Conservation (phyloP, 1,140 invertebrate species). For the Neuroterus valhalla region DNA sequence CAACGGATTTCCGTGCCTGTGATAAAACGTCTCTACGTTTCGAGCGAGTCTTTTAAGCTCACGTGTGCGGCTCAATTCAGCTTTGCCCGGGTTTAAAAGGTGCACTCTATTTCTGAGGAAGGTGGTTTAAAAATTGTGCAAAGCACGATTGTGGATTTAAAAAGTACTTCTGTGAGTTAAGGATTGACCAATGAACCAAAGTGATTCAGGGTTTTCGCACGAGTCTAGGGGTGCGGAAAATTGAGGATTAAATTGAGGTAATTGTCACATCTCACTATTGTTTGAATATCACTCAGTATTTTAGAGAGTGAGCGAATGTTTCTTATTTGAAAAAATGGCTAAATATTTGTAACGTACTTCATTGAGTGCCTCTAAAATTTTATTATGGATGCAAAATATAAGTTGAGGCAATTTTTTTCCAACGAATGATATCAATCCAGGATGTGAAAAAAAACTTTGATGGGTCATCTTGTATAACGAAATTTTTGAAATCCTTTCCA, state of each 20-base stretch:
- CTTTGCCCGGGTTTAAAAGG: constrained; percentile 1
- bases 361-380: no score
- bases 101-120: neutral
- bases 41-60: neutral
- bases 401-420: no score
- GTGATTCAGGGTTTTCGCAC: constrained; percentile 20
- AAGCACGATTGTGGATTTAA: neutral
- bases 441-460: no score
- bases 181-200: constrained; percentile 8
- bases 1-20: constrained; percentile 19
- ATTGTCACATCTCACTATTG: neutral
- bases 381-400: no score
- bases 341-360: no score
- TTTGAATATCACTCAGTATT: neutral
- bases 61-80: neutral
- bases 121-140: neutral
- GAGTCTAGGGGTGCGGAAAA: neutral
- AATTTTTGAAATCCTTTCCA: no score
- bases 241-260: constrained; percentile 27
- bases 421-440: no score
- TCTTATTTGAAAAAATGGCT: no score
- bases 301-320: no score
- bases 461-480: no score
- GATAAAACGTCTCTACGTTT: constrained; percentile 5
- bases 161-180: constrained; percentile 4